Evolutionary conservation across 1,140 invertebrate genomes (phyloP), one percentile per base, ranked within the genome.

Genomic region (Heliothis virescens): DNA sequence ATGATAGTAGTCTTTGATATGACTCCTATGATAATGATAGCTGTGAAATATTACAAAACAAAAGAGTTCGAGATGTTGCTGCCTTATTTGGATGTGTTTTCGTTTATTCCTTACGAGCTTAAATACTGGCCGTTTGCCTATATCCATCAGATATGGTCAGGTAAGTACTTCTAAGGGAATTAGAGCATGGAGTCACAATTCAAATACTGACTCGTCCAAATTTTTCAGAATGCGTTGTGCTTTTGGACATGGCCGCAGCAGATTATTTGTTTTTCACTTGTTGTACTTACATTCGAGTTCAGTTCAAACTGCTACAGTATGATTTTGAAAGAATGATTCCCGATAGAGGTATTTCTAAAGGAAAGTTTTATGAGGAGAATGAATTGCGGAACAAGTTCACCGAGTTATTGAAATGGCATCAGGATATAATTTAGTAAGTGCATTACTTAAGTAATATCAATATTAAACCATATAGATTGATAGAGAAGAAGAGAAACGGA

Each of bases 71-170:
- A 81, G 13, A 52, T 85, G 48, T 29, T 82, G 47, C 41, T 86
- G 48, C 85, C 85, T 1, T 83, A 83, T 73, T 47, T 86, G 2
- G 79, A 82, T 48, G 76, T 83, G 4, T 86, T 85, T 76, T 76
- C 82, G 47, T 83, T 85, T 60, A 78, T 83, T 41, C 53, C 82
- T 1, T 80, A 75, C 15, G 65, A 86, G 48, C 47, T 83, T 1
- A 73, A 52, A 16, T 82, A 71, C 16, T 86, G 80, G 80, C 80
- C 79, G 16, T 60, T 85, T 65, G 79, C 81, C 11, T 85, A 85
- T 26, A 26, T 82, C 9, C 79, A 83, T 26, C 85, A 86, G 48
- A 82, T 86, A 74, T 83, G 85, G 83, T 82, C 83, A 79, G 83
- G 85, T 86, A 71, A 76, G 75, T 65, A 59, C 4, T 48, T 7